Percentiles rank a stretch among this genome's conserved stretches.
phyloP scores from a whole-genome alignment of 2,888 invertebrate species.

The Limnephilus auricula region DNA sequence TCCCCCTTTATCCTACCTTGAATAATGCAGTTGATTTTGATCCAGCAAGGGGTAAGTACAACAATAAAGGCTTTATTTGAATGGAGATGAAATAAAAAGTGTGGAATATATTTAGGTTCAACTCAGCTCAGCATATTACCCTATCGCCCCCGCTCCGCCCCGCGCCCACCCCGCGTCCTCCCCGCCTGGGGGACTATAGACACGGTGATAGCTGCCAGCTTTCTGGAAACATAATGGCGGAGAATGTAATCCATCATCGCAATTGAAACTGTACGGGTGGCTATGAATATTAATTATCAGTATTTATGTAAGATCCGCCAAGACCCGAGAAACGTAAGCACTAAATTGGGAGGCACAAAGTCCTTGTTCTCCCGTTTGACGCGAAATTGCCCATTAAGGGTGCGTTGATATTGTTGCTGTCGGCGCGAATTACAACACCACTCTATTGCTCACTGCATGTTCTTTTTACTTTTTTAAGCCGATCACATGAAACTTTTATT shows the following conservation, averaged over 20 bases:
- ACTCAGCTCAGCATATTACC: not conserved
- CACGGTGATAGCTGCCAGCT: slow-evolving; percentile 25
- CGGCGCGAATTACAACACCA: not conserved
- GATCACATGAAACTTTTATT: too few relatives aligned
- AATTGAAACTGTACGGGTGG: slow-evolving; percentile 45
- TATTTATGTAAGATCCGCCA: slow-evolving; percentile 44
- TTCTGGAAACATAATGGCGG: slow-evolving; percentile 27
- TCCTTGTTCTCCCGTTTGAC: not conserved
- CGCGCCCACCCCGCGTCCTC: not conserved
- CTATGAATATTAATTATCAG: slow-evolving; percentile 52
- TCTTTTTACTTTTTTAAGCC: not conserved
- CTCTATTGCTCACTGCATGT: not conserved
- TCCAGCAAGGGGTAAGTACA: slow-evolving; percentile 16
- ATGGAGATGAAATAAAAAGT: slow-evolving; percentile 27
- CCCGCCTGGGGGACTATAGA: not conserved
- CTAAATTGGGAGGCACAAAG: slow-evolving; percentile 15
- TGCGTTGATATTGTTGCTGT: not conserved
- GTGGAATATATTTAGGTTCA: slow-evolving; percentile 9
- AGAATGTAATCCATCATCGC: slow-evolving; percentile 47
- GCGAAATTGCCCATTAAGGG: slow-evolving; percentile 17
- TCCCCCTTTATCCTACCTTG: not conserved
- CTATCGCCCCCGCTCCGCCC: not conserved
- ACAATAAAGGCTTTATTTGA: slow-evolving; percentile 26
- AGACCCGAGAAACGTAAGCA: slow-evolving; percentile 6
- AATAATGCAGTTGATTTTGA: slow-evolving; percentile 2